These are phyloP conservation scores for Scytalopus superciliaris DNA, from an alignment of 2,113 vertebrate species.

Conservation along the genomic window DNA sequence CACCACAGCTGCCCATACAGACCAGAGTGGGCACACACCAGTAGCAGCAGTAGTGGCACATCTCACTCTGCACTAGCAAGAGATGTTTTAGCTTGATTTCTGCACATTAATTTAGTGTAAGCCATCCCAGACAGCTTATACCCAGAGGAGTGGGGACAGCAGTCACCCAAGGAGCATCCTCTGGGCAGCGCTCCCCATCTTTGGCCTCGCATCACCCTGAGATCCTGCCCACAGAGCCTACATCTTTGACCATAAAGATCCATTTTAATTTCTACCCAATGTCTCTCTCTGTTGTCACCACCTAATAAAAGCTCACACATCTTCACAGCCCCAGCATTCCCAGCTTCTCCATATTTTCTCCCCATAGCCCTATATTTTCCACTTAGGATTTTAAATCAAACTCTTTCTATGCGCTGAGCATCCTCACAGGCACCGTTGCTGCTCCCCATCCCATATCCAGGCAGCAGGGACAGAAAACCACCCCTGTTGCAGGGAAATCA, in stretches of 20 bases:
- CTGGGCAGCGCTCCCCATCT: rapidly evolving
- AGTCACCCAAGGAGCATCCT: not conserved
- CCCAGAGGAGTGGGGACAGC: not conserved
- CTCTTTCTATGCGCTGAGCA: rapidly evolving
- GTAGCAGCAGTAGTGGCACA: not conserved
- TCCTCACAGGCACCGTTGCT: not conserved
- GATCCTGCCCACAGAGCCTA: rapidly evolving
- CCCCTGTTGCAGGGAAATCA: rapidly evolving
- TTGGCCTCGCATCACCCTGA: rapidly evolving
- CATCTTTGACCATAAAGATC: not conserved
- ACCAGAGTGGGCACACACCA: rapidly evolving
- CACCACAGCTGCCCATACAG: rapidly evolving
- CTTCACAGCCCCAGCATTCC: not conserved
- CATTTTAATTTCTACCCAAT: not conserved
- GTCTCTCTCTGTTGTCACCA: not conserved
- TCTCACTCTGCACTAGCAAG: not conserved
- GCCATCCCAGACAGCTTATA: not conserved
- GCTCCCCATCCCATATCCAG: not conserved
- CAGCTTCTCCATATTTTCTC: not conserved
- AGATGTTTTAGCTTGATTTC: not conserved
- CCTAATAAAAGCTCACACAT: not conserved
- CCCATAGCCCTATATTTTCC: not conserved
- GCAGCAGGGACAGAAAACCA: not conserved
- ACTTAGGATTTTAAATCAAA: not conserved
- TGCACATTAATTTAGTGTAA: not conserved